Conservation (phyloP, 2,113 vertebrate species). For the Thinocorus orbignyianus region DNA sequence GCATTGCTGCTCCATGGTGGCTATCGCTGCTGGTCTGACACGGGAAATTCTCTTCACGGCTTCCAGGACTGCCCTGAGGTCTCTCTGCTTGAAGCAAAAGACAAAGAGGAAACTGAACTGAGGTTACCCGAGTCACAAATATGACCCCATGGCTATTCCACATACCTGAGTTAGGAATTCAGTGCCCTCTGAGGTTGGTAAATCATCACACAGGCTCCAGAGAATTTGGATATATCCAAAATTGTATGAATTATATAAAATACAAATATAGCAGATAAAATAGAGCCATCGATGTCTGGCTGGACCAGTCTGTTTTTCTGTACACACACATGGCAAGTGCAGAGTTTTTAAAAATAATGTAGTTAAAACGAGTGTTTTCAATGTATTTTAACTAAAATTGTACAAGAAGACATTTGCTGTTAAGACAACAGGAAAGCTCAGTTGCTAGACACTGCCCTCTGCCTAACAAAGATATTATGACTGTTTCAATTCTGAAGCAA, state of each 20-base stretch:
- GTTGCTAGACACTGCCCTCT: not conserved
- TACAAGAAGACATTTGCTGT: slow-evolving; percentile 5
- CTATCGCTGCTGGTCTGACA: not conserved
- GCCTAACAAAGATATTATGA: not conserved
- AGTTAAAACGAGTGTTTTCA: not conserved
- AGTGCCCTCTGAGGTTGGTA: not conserved
- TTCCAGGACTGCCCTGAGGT: not conserved
- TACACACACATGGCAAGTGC: not conserved
- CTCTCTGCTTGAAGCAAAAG: not conserved
- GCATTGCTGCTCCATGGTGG: fast-evolving
- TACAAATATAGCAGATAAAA: not conserved
- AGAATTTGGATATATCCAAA: not conserved
- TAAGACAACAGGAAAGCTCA: not conserved
- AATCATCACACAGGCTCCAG: not conserved
- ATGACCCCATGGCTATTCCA: not conserved
- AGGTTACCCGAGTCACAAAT: not conserved
- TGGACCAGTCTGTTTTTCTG: not conserved
- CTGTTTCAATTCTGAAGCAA: not conserved
- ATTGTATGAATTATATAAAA: not conserved
- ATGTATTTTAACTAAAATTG: not conserved
- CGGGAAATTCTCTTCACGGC: not conserved
- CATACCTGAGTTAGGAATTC: not conserved
- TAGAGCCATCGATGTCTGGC: not conserved
- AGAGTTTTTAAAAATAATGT: not conserved
- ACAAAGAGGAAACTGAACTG: not conserved